Conservation (phyloP, 2,113 vertebrate genomes). For the Carettochelys insculpta region DNA sequence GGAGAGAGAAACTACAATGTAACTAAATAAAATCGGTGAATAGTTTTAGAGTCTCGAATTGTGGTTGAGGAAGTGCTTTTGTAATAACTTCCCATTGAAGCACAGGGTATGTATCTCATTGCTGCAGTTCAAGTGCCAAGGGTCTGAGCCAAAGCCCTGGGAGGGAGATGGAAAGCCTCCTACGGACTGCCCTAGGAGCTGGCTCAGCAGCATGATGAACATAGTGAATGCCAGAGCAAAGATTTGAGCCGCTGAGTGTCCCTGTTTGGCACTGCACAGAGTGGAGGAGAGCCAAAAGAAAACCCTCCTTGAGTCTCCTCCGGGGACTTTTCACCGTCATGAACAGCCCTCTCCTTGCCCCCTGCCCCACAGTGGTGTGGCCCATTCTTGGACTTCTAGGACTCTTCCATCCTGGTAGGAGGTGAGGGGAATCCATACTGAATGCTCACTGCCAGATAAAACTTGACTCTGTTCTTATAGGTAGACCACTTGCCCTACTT, state of each 20-base stretch:
- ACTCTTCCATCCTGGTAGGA: neutral
- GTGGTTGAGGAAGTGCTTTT: neutral
- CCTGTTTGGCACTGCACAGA: neutral
- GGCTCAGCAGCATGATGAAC: rapidly evolving
- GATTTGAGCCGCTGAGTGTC: neutral
- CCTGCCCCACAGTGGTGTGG: neutral
- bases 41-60: neutral
- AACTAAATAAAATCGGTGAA: neutral
- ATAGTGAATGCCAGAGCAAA: no score
- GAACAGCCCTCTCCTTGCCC: neutral
- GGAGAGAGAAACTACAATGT: neutral
- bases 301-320: no score
- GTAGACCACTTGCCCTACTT: neutral
- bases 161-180: neutral
- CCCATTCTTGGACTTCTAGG: neutral
- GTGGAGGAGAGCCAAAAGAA: neutral
- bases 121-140: neutral
- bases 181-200: neutral
- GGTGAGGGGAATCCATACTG: neutral
- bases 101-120: neutral
- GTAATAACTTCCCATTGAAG: neutral
- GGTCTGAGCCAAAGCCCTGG: neutral
- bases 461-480: neutral
- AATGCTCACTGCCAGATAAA: neutral
- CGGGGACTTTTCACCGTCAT: neutral